Evolutionary conservation across 1,140 invertebrate species (phyloP).

Genomic region (Adoxophyes honmai): DNA sequence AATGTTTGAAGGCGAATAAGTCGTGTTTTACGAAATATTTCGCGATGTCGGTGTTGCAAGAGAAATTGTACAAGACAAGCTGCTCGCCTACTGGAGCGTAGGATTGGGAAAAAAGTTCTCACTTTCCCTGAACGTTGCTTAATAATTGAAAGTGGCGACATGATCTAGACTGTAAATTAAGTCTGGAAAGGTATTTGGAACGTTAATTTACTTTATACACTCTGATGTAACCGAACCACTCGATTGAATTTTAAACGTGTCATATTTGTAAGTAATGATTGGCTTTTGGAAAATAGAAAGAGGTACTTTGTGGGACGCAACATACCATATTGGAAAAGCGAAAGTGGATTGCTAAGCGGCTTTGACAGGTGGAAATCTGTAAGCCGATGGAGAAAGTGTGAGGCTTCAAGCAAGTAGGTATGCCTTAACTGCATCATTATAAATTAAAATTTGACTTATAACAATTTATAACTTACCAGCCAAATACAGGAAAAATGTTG

Average conservation of each 20-base stretch:
- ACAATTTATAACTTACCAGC: no score
- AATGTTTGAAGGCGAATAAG: slow-evolving; percentile 38
- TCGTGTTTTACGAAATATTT: slow-evolving; percentile 55
- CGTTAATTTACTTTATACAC: not conserved
- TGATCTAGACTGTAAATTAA: slow-evolving; percentile 17
- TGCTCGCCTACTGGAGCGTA: slow-evolving; percentile 63
- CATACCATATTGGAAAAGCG: not conserved
- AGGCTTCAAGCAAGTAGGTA: no score
- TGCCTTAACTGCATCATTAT: no score
- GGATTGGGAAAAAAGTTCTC: slow-evolving; percentile 67
- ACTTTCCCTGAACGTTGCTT: slow-evolving; percentile 59
- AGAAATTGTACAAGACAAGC: slow-evolving; percentile 58
- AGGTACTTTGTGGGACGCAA: no score
- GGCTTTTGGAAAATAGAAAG: no score
- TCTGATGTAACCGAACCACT: no score
- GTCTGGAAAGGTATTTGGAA: not conserved
- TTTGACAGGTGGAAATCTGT: not conserved
- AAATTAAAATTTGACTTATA: no score
- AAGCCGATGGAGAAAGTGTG: not conserved
- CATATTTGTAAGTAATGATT: no score
- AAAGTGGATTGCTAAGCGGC: not conserved
- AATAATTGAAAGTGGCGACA: slow-evolving; percentile 57
- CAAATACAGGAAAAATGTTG: no score
- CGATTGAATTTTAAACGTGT: no score
- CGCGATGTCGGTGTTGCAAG: slow-evolving; percentile 53